Conservation (phyloP, 1,140 invertebrate genomes). For the Dendroctonus ponderosae region DNA sequence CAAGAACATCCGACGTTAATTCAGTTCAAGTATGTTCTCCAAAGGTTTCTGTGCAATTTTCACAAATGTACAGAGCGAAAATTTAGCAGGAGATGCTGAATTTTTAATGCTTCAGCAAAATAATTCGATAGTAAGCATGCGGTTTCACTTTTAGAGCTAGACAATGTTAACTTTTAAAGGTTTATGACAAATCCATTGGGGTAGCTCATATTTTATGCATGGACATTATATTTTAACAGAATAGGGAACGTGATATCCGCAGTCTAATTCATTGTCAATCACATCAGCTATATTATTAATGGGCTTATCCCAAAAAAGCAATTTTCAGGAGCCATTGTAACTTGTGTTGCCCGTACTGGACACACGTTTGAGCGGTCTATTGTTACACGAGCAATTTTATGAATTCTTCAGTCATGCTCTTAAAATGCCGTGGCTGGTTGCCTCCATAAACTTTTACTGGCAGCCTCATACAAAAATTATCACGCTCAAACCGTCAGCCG, state of each 20-base stretch:
- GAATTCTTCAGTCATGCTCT: constrained; percentile 34
- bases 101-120: too few species aligned
- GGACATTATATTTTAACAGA: constrained; percentile 16
- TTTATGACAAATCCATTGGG: too few species aligned
- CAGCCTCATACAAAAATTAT: constrained; percentile 35
- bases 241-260: constrained; percentile 21
- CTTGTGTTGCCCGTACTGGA: constrained; percentile 26
- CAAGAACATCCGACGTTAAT: too few species aligned
- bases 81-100: too few species aligned
- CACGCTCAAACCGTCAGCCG: constrained; percentile 31
- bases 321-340: constrained; percentile 33
- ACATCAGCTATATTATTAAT: constrained; percentile 34
- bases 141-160: too few species aligned
- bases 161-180: too few species aligned
- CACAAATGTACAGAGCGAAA: too few species aligned
- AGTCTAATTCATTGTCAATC: constrained; percentile 33
- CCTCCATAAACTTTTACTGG: constrained; percentile 35
- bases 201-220: constrained; percentile 19
- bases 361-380: constrained; percentile 33
- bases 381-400: constrained; percentile 33
- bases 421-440: constrained; percentile 33
- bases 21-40: too few species aligned
- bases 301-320: constrained; percentile 33
- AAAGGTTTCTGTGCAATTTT: too few species aligned
- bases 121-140: too few species aligned